Evolutionary conservation across 2,888 invertebrate species (phyloP), one percentile per base, ranked within the genome.

Genomic region (Netelia melanura): DNA sequence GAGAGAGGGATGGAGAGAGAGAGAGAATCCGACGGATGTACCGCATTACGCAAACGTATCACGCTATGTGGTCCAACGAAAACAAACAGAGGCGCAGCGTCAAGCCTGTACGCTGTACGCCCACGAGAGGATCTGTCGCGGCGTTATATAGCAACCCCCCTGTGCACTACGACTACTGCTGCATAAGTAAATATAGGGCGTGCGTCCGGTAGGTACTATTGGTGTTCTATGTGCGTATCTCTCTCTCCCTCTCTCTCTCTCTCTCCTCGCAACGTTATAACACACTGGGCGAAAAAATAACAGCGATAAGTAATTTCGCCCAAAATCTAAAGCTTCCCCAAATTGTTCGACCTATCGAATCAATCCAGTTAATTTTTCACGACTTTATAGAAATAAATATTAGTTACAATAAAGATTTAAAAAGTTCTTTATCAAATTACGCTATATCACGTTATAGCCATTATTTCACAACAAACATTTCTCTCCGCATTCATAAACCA

Each of bases 31-130:
- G 74, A 81, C 87, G 90, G 91, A 91, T 91, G 89, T 88, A 89
- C 91, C 90, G 91, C 91, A 93, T 93, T 93, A 93, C 92, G 92
- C 93, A 93, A 93, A 93, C 92, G 92, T 93, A 93, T 93, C 92
- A 92, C 93, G 93, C 92, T 93, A 93, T 93, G 92, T 93, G 91
- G 92, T 92, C 92, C 93, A 93, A 92, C 91, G 92, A 92, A 93
- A 93, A 92, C 93, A 93, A 93, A 93, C 92, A 93, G 90, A 91
- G 90, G 90, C 90, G 38, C 38, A 38, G 38, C 38, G 38, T 38
- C 38, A 81, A 80, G 83, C 77, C 81, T 67, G 38, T 38, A 38
- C 38, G 38, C 38, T 38, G 81, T 81, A 77, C 83, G 74, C 81
- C 65, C 67, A n/a, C 84, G 70, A 70, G 83, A 82, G 78, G 85